Base-by-base conservation (phyloP, 1,140 invertebrate genomes). In the Planococcus citri region DNA sequence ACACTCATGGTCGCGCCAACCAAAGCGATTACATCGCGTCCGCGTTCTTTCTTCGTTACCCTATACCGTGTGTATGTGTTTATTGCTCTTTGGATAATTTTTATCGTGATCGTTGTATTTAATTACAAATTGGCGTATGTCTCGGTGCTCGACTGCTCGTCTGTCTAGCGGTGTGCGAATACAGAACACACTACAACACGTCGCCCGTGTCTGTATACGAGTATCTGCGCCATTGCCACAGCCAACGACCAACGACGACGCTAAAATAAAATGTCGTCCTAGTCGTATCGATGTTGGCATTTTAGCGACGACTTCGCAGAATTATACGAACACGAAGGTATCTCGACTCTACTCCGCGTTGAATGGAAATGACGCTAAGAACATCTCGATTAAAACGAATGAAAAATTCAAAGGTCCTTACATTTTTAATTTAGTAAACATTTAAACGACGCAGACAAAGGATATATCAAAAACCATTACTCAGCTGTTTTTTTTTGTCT, bases 1-100 rank as follows among this genome's bases (percentile, higher is more conserved):
- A 64, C 60, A 64, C 60, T 64, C 60, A 64, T 64, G 60, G 60
- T 64, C 60, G 60, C 25, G 60, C 21, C 60, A 64, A 27, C 60
- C 60, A 10, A 24, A 25, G 60, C 25, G 60, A 64, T 64, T 27
- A 64, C 20, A 64, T 64, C 60, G 60, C 25, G 60, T 64, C 60
- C 60, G 60, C 25, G 60, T 64, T 64, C 60, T 64, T 64, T 64
- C 25, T 64, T 64, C 60, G 21, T 64, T 24, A 64, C 25, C 25
- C 60, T 64, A 51, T 37, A 14, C 57, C 6, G 17, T n/a, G n/a
- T n/a, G n/a, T n/a, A n/a, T 20, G 17, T 27, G 22, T 64, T 64
- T 22, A 64, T 25, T 10, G 60, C 60, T 24, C 60, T 24, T 27
- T 25, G 3, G 25, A 64, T 64, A 25, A 64, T 24, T 64, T 64